Evolutionary conservation across 2,113 vertebrate species (phyloP).

Genomic region (Peromyscus maniculatus): DNA sequence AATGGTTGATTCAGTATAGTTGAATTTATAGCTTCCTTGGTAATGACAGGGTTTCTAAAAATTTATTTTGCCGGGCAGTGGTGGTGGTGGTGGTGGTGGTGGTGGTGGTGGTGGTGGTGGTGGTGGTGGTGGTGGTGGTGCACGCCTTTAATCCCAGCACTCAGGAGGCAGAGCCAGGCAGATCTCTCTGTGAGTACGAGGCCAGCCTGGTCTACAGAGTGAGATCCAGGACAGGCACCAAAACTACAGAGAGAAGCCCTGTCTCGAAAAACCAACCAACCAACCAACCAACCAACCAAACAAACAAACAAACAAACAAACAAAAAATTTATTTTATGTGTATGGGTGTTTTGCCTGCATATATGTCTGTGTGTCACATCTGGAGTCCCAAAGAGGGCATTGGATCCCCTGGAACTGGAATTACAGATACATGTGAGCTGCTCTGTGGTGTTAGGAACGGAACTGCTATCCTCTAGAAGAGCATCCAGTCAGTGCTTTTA

Average conservation of each 20-base stretch:
- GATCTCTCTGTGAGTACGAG: no score
- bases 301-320: no score
- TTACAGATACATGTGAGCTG: not conserved
- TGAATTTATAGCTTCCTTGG: slow-evolving; percentile 11
- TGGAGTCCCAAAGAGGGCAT: not conserved
- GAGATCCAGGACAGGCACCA: no score
- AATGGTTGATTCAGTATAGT: slow-evolving; percentile 1
- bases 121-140: no score
- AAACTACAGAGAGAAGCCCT: no score
- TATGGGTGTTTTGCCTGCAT: not conserved
- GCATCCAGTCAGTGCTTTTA: not conserved
- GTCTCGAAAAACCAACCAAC: no score
- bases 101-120: no score
- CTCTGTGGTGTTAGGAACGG: not conserved
- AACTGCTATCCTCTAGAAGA: not conserved
- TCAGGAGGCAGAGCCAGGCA: no score
- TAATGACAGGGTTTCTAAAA: not conserved
- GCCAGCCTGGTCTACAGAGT: no score
- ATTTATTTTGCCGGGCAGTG: not conserved
- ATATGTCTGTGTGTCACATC: not conserved
- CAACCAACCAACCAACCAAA: no score
- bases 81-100: no score
- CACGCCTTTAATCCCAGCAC: no score
- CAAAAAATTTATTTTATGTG: not conserved
- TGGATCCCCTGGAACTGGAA: not conserved